Conservation (phyloP, 2,797 vertebrate species). For the Carcharodon carcharias region DNA sequence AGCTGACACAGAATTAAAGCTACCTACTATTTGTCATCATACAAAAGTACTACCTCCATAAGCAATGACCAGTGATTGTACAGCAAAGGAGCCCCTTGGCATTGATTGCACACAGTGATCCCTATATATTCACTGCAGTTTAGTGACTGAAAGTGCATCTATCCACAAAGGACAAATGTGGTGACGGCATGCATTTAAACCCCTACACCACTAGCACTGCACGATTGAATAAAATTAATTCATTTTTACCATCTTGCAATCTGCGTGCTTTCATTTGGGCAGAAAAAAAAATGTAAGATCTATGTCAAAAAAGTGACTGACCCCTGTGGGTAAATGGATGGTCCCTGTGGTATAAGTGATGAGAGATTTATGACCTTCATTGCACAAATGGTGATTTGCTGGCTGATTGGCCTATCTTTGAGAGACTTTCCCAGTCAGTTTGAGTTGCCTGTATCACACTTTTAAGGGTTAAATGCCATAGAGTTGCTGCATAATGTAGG, state of each 20-base stretch:
- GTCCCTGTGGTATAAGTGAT: background rate
- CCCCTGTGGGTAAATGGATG: background rate
- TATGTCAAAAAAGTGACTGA: background rate
- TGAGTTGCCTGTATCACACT: background rate
- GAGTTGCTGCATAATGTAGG: background rate
- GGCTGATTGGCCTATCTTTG: background rate
- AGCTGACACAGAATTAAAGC: background rate
- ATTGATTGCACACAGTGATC: background rate
- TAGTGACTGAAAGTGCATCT: background rate
- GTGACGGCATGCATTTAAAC: background rate
- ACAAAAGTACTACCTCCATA: background rate
- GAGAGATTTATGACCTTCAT: background rate
- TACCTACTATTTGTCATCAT: background rate
- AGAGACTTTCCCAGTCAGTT: background rate
- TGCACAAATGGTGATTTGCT: background rate
- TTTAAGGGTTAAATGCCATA: background rate
- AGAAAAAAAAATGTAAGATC: background rate
- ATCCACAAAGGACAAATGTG: background rate
- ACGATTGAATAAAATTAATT: constrained; percentile 10
- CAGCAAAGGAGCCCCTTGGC: background rate
- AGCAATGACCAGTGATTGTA: background rate
- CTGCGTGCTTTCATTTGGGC: constrained; percentile 12
- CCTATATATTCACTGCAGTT: background rate
- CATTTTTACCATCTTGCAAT: background rate
- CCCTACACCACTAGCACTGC: background rate